phyloP scores from a whole-genome alignment of 2,888 invertebrate genomes.

The Kuschelorhynchus macadamiae region DNA sequence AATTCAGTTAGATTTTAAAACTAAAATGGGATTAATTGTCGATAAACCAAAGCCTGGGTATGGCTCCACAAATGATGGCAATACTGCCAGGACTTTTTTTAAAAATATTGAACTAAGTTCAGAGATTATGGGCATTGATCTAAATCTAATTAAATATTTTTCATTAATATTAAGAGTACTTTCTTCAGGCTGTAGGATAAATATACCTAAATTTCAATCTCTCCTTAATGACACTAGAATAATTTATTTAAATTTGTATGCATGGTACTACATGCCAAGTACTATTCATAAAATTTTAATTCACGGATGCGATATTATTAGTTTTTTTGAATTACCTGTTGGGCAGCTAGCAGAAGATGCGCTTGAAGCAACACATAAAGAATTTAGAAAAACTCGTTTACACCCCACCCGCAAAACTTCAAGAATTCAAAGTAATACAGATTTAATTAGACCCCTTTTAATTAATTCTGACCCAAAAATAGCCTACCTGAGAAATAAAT shows the following conservation, averaged over 20 bases:
- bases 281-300: slow-evolving; percentile 10
- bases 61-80: slow-evolving; percentile 16
- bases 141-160: slow-evolving; percentile 2
- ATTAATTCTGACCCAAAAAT: slow-evolving; percentile 13
- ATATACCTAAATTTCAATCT: slow-evolving; percentile 7
- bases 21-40: slow-evolving; percentile 14
- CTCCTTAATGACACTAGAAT: slow-evolving; percentile 8
- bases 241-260: slow-evolving; percentile 17
- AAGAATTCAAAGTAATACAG: slow-evolving; percentile 11
- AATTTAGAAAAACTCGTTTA: slow-evolving; percentile 19
- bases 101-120: slow-evolving; percentile 5
- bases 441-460: slow-evolving; percentile 14
- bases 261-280: slow-evolving; percentile 9
- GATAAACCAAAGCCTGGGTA: slow-evolving; percentile 10
- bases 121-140: not conserved
- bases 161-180: slow-evolving; percentile 10
- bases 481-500: not conserved
- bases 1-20: slow-evolving; percentile 20
- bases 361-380: slow-evolving; percentile 18
- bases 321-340: slow-evolving; percentile 10
- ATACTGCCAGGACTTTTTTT: slow-evolving; percentile 5
- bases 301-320: slow-evolving; percentile 9
- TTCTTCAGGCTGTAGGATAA: not conserved
- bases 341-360: slow-evolving; percentile 22
- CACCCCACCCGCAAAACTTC: slow-evolving; percentile 17